phyloP scores from a whole-genome alignment of 2,888 invertebrate genomes.

The Zygaena filipendulae region DNA sequence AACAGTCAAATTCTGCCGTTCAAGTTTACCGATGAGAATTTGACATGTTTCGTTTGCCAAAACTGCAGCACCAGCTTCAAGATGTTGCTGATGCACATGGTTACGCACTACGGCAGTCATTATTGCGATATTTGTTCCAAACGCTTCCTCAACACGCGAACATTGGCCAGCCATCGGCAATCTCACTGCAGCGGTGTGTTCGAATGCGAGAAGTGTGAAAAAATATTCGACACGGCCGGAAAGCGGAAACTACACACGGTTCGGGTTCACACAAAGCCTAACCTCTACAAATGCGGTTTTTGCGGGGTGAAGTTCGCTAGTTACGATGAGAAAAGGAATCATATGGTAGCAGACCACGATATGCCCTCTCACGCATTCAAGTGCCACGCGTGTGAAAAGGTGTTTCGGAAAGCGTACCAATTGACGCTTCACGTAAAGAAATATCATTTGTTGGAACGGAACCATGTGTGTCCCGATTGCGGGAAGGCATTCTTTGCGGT shows the following conservation, averaged over 20 bases:
- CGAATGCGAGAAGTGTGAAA: conserved; percentile 41
- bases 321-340: conserved; percentile 28
- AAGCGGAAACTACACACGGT: conserved; percentile 51
- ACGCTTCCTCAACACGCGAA: conserved; percentile 23
- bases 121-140: conserved; percentile 24
- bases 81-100: conserved; percentile 26
- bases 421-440: conserved; percentile 31
- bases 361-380: conserved; percentile 24
- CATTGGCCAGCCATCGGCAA: conserved; percentile 27
- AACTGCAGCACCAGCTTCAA: conserved; percentile 23
- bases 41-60: conserved; percentile 23
- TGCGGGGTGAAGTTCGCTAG: conserved; percentile 32
- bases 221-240: conserved; percentile 51
- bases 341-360: conserved; percentile 27
- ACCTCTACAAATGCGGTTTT: conserved; percentile 29
- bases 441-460: conserved; percentile 35
- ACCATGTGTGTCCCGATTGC: conserved; percentile 29
- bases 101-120: conserved; percentile 25
- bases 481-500: conserved; percentile 33
- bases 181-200: conserved; percentile 39
- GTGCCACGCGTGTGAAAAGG: conserved; percentile 34
- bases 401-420: conserved; percentile 27
- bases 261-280: conserved; percentile 34
- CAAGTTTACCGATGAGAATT: conserved; percentile 20
- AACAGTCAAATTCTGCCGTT: conserved; percentile 26